Conservation (phyloP, 2,888 invertebrate species). For the Meteorus colon region DNA sequence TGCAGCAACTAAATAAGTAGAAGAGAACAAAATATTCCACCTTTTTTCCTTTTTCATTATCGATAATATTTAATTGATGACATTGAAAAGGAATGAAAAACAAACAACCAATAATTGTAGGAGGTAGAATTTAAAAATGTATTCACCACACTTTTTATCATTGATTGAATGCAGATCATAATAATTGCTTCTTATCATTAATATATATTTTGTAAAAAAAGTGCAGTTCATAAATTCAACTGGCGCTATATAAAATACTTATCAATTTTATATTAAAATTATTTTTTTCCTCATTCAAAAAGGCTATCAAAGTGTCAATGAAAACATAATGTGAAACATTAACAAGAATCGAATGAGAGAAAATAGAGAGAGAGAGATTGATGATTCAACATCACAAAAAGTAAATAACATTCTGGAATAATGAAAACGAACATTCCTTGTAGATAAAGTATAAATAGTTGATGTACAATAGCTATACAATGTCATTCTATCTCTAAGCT, state of each 20-base stretch:
- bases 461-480: background rate
- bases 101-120: background rate
- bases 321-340: background rate
- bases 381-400: background rate
- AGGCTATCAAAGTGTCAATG: conserved; percentile 2
- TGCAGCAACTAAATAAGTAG: background rate
- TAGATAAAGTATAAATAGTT: background rate
- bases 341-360: background rate
- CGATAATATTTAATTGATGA: background rate
- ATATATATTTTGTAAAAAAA: background rate
- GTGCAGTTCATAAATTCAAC: background rate
- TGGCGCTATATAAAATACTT: background rate
- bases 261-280: background rate
- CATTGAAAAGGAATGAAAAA: background rate
- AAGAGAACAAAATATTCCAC: background rate
- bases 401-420: background rate
- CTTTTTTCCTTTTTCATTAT: background rate
- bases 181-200: background rate
- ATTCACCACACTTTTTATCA: background rate
- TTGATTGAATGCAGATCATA: background rate
- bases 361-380: background rate
- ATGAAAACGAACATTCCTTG: background rate
- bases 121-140: background rate
- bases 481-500: conserved; percentile 32
- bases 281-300: background rate